Conservation (phyloP, 2,888 invertebrate species). For the Laspeyria flexula region DNA sequence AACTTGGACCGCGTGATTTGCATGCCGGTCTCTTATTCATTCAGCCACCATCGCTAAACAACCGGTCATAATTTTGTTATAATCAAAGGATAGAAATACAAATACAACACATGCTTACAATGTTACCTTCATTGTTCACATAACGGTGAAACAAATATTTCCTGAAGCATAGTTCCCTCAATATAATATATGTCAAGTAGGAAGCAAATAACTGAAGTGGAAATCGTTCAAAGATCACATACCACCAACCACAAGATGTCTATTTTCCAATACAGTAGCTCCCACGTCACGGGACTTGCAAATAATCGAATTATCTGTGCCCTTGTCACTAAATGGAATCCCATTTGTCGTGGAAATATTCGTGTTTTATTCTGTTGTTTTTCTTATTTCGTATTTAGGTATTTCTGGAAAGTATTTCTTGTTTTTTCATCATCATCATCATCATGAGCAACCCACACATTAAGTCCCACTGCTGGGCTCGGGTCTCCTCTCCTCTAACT, state of each 20-base stretch:
- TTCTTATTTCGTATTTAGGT: neutral
- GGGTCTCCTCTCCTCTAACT: too few species aligned
- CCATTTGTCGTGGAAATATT: slow-evolving; percentile 11
- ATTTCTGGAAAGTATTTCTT: neutral
- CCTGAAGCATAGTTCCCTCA: neutral
- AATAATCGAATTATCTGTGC: slow-evolving; percentile 30
- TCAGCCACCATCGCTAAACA: too few species aligned
- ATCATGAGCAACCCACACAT: too few species aligned
- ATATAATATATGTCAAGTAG: neutral
- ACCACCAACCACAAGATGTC: slow-evolving; percentile 9
- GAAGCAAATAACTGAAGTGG: neutral
- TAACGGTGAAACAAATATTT: too few species aligned
- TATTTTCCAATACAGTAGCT: slow-evolving; percentile 25
- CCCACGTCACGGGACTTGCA: slow-evolving; percentile 14
- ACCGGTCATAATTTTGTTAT: too few species aligned
- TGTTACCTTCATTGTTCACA: too few species aligned
- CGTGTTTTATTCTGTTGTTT: neutral
- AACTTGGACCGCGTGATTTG: too few species aligned
- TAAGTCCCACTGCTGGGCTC: too few species aligned
- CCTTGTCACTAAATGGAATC: slow-evolving; percentile 15
- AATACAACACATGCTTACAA: too few species aligned
- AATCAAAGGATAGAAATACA: too few species aligned
- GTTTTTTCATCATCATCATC: too few species aligned
- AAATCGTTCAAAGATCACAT: slow-evolving; percentile 10
- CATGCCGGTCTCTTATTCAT: too few species aligned